Conservation (phyloP, 2,113 vertebrate genomes). For the Dasyornis broadbenti region DNA sequence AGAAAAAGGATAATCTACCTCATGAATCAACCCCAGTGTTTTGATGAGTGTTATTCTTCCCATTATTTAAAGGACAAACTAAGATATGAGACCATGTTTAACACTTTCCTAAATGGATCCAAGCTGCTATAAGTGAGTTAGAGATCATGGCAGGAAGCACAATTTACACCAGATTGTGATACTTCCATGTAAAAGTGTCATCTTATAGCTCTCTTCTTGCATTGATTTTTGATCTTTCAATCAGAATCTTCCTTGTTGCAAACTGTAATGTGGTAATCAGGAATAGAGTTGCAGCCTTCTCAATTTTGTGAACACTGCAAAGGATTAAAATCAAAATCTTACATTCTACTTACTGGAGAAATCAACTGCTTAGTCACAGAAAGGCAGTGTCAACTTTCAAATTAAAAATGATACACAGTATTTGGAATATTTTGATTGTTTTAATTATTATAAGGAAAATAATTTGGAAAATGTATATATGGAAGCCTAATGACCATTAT, state of each 20-base stretch:
- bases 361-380: background rate
- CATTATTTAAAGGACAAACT: background rate
- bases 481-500: background rate
- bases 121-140: background rate
- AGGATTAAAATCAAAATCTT: background rate
- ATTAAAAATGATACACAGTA: background rate
- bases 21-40: background rate
- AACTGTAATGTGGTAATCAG: background rate
- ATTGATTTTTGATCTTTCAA: background rate
- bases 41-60: background rate
- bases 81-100: background rate
- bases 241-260: background rate
- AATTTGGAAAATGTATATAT: background rate
- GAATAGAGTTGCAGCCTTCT: background rate
- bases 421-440: background rate
- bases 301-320: background rate
- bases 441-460: background rate
- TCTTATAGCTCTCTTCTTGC: background rate
- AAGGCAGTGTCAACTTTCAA: background rate
- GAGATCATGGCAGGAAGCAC: background rate
- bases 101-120: background rate
- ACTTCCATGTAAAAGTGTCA: background rate
- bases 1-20: background rate
- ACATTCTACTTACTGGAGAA: background rate
- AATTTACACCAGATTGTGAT: background rate